Conservation (phyloP, 2,888 invertebrate species). For the Luperina testacea region DNA sequence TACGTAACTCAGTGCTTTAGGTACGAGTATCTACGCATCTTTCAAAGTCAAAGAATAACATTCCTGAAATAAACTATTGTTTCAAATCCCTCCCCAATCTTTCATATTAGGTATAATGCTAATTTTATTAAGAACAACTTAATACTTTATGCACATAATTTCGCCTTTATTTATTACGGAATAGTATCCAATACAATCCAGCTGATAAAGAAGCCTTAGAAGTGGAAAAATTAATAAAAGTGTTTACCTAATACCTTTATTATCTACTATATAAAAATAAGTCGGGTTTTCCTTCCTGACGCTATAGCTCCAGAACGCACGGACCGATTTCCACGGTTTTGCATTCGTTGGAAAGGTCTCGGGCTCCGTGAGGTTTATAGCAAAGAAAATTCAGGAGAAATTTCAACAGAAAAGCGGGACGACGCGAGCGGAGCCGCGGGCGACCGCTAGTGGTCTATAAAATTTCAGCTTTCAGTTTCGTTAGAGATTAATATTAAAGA, state of each 20-base stretch:
- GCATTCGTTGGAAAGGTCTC: too few species aligned
- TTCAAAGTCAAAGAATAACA: constrained; percentile 10
- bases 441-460: too few species aligned
- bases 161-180: constrained; percentile 23
- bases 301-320: too few species aligned
- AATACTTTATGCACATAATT: constrained; percentile 28
- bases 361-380: too few species aligned
- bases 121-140: constrained; percentile 33
- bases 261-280: too few species aligned
- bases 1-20: not conserved
- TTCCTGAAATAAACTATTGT: constrained; percentile 26
- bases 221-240: not conserved
- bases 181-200: constrained; percentile 14
- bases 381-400: too few species aligned
- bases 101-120: constrained; percentile 25
- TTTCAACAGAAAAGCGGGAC: too few species aligned
- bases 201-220: not conserved
- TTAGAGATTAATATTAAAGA: not conserved
- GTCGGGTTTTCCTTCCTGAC: too few species aligned
- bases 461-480: not conserved
- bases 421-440: too few species aligned
- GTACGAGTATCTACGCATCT: not conserved
- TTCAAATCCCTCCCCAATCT: constrained; percentile 6
- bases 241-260: not conserved
- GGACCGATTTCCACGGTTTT: too few species aligned